Conservation (phyloP, 2,888 invertebrate genomes). For the Lissocephala sabroskyi region DNA sequence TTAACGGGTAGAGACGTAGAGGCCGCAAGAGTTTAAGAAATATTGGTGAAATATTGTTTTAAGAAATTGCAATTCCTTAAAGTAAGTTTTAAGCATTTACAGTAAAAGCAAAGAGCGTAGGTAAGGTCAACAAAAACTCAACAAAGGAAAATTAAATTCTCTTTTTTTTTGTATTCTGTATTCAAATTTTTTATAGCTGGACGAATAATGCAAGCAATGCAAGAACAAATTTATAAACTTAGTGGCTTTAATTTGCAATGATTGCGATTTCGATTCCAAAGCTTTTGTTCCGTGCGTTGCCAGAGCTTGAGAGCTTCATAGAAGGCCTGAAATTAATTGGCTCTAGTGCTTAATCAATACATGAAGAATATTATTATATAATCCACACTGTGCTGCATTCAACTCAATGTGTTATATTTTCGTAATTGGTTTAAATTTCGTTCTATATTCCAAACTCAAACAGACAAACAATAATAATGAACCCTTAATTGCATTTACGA, state of each 20-base stretch:
- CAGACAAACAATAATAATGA: no score
- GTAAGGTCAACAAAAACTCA: neutral
- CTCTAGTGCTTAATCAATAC: constrained; percentile 43
- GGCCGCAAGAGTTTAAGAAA: no score
- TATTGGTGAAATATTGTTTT: constrained; percentile 31
- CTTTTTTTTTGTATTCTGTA: no score
- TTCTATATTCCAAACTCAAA: constrained; percentile 57
- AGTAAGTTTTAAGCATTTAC: no score
- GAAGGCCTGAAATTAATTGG: constrained; percentile 39
- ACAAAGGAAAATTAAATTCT: no score
- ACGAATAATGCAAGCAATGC: no score
- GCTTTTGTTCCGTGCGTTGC: constrained; percentile 37
- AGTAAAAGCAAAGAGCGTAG: neutral
- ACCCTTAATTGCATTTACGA: no score
- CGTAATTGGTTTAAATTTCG: constrained; percentile 65
- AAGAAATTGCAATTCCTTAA: no score
- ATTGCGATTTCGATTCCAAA: no score
- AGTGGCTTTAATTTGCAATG: neutral
- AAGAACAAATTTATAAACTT: neutral
- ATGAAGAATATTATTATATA: constrained; percentile 14
- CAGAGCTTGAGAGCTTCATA: constrained; percentile 45
- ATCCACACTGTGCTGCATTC: constrained; percentile 42
- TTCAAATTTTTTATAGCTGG: neutral
- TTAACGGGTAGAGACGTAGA: no score
- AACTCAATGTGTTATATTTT: constrained; percentile 36